These are phyloP conservation scores for Lycophotia porphyrea DNA, from an alignment of 2,888 invertebrate genomes.

Conservation along the genomic window DNA sequence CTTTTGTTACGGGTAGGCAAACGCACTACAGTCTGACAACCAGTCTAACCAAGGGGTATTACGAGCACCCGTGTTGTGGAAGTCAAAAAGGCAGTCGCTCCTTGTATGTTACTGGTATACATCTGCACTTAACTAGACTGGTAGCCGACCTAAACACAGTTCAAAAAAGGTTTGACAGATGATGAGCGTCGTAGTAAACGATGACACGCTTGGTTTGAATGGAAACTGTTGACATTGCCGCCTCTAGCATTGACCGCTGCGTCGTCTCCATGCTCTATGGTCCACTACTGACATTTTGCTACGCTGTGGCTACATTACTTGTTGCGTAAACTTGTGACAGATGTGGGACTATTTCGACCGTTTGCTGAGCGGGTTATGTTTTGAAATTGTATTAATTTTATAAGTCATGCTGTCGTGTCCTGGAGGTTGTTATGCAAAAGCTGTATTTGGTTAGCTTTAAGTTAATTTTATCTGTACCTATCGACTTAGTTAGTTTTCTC, in stretches of 20 bases:
- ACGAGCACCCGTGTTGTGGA: not conserved
- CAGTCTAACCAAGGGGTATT: not conserved
- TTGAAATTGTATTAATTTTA: conserved; percentile 54
- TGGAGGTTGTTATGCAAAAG: conserved; percentile 12
- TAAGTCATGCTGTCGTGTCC: conserved; percentile 4
- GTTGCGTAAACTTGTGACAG: conserved; percentile 61
- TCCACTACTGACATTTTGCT: conserved; percentile 41
- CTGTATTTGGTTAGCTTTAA: not conserved
- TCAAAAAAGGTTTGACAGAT: not conserved
- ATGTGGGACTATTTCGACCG: conserved; percentile 54
- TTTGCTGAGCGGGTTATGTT: conserved; percentile 49
- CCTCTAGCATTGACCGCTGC: not conserved
- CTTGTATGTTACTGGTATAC: not conserved
- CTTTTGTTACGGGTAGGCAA: too few species aligned
- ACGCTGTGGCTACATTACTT: conserved; percentile 31
- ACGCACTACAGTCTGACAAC: not conserved
- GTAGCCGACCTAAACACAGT: not conserved
- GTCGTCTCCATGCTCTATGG: not conserved
- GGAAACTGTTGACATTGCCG: not conserved
- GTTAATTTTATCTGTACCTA: not conserved
- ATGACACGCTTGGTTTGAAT: not conserved
- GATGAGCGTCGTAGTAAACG: not conserved
- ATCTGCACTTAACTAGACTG: not conserved
- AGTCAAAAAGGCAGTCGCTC: not conserved
- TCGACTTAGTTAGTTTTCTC: not conserved